These are phyloP conservation scores for Dolichomitus sp. DNA, from an alignment of 2,888 invertebrate genomes.

Conservation along the genomic window DNA sequence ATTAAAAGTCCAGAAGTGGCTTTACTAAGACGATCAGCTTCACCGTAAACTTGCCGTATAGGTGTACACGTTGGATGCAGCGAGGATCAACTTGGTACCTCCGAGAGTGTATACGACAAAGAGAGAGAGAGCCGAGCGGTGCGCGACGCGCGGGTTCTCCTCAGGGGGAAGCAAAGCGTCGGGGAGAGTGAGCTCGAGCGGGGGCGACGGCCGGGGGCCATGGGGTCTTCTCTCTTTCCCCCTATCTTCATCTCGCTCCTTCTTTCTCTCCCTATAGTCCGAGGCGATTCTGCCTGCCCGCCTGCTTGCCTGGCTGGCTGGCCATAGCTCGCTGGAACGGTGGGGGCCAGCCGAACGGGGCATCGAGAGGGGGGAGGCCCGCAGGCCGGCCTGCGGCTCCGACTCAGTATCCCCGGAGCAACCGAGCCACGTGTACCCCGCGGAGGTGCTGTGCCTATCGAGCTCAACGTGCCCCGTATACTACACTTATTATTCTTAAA, in stretches of 20 bases:
- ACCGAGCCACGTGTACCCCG: constrained; percentile 86
- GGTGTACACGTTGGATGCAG: constrained; percentile 32
- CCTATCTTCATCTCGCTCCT: constrained; percentile 39
- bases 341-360: constrained; percentile 43
- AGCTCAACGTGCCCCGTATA: constrained; percentile 44
- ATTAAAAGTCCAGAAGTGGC: neutral
- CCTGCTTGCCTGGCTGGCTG: constrained; percentile 7
- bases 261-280: constrained; percentile 57
- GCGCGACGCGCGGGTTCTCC: constrained; percentile 32
- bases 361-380: constrained; percentile 81
- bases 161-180: constrained; percentile 43
- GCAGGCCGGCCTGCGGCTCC: constrained; percentile 86
- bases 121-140: constrained; percentile 42
- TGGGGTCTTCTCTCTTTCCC: constrained; percentile 29
- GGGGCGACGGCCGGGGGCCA: constrained; percentile 59
- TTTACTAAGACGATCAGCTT: constrained; percentile 1
- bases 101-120: constrained; percentile 44
- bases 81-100: constrained; percentile 21
- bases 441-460: constrained; percentile 72
- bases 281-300: constrained; percentile 40
- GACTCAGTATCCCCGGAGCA: constrained; percentile 86
- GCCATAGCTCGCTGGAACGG: constrained; percentile 20
- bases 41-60: neutral
- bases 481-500: neutral
- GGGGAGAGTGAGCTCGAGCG: constrained; percentile 49